Base-by-base conservation (phyloP, 92 coral and sea anemone genomes). In the Bergia puertoricense region DNA sequence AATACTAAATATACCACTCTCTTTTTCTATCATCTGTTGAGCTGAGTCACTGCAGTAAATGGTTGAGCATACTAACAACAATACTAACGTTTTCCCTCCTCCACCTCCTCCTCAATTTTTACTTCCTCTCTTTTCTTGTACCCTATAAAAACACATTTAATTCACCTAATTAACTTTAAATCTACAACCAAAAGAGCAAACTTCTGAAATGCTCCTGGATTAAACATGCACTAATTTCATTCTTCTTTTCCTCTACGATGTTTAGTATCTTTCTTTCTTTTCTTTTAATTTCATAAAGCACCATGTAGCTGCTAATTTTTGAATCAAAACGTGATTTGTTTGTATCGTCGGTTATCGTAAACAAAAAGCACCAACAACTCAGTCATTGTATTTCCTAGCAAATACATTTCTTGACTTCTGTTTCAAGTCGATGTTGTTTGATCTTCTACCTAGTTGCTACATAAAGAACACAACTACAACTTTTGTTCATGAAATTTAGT, bases 11-110 rank as follows among this genome's bases (percentile, higher is more conserved):
- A 3, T 0, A 3, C 6, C 69, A 62, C 30, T 62, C 6, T 14
- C 8, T 3, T 30, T 62, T 54, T 13, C 59, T 54, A 15, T 11
- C 16, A 54, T 1, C 3, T 54, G 59, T 10, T 8, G 3, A 54
- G 59, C 59, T 13, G 59, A 13, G 59, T 54, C 14, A 54, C 74
- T n/a, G 11, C 39, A 69, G 39, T 18, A n/a, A 5, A 73, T 77
- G 50, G 20, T 36, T 11, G 46, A 77, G 59, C 2, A 46, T 46
- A 77, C 77, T 73, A 73, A 73, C 77, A 41, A 76, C 56, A 76
- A 6, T 45, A 76, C 85, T 80, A 80, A 80, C 85, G 68, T 80
- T 80, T 57, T 13, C 50, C 48, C 46, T 80, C 85, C 45, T 80
- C 42, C 30, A 30, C 30, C 11, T 80, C 71, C 39, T 80, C 45